phyloP scores from a whole-genome alignment of 1,140 invertebrate genomes.

The Trissolcus basalis region DNA sequence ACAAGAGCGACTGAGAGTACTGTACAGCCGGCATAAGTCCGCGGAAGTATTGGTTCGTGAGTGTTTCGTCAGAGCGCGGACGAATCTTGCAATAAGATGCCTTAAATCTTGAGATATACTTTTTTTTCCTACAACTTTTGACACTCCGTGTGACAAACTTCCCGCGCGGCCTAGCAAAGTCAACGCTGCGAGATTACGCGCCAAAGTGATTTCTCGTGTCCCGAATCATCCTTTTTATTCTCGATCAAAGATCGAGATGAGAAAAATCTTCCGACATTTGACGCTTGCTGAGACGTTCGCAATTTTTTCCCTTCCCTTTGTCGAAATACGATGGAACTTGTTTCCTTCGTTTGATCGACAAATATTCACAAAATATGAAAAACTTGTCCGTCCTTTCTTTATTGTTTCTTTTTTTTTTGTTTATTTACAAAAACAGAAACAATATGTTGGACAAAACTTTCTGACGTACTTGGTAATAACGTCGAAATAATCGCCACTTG shows the following conservation, averaged over 20 bases:
- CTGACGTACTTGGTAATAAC: no score
- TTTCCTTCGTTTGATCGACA: no score
- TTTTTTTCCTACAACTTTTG: conserved; percentile 42
- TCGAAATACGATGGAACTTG: no score
- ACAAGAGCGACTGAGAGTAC: conserved; percentile 59
- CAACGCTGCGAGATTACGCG: conserved; percentile 49
- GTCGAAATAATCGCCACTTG: no score
- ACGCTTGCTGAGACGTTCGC: conserved; percentile 6
- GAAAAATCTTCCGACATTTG: conserved; percentile 14
- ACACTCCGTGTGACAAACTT: conserved; percentile 28
- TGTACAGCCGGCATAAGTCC: conserved; percentile 16
- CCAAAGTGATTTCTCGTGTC: conserved; percentile 69
- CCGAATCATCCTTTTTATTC: conserved; percentile 36
- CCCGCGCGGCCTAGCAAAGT: conserved; percentile 53
- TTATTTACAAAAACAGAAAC: no score
- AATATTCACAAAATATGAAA: no score
- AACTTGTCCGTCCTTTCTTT: no score
- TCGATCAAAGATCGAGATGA: conserved; percentile 25
- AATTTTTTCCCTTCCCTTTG: no score
- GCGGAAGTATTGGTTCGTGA: conserved; percentile 12
- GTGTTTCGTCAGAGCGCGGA: conserved; percentile 35
- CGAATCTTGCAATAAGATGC: conserved; percentile 31
- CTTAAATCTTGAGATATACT: conserved; percentile 3
- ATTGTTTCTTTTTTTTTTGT: no score
- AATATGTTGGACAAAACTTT: no score